Evolutionary conservation across 2,113 vertebrate species (phyloP).

Genomic region (Heliornis fulica): DNA sequence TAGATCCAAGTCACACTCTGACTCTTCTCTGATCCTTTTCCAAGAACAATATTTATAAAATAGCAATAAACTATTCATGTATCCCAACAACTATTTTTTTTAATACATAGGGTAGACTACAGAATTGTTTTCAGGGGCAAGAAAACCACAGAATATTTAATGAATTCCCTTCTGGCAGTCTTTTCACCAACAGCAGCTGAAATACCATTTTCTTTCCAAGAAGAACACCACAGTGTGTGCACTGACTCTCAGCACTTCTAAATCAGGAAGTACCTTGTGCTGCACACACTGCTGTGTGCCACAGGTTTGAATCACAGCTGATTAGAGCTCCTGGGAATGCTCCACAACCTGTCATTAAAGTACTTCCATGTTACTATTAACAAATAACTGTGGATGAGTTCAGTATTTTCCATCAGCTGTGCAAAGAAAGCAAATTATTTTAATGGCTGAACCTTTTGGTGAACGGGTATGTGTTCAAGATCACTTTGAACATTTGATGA

Average conservation of each 20-base stretch:
- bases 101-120: neutral
- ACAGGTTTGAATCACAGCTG: neutral
- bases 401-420: neutral
- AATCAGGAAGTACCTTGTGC: neutral
- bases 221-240: neutral
- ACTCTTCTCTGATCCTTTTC: neutral
- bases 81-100: neutral
- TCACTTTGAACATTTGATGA: neutral
- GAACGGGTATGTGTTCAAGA: neutral
- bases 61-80: neutral
- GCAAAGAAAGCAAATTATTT: neutral
- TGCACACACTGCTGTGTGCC: fast-evolving
- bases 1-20: neutral
- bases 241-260: neutral
- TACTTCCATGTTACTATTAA: neutral
- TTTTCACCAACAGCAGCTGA: neutral
- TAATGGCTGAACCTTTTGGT: neutral
- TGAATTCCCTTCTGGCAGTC: neutral
- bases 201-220: neutral
- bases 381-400: neutral
- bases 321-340: neutral
- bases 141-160: neutral
- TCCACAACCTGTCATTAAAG: neutral
- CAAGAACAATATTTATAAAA: neutral
- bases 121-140: neutral